A percentile compares a stretch with the other conserved stretches of the same genome.
Evolutionary conservation across 2,888 invertebrate genomes (phyloP).

Genomic region (Opisthograptis luteolata): DNA sequence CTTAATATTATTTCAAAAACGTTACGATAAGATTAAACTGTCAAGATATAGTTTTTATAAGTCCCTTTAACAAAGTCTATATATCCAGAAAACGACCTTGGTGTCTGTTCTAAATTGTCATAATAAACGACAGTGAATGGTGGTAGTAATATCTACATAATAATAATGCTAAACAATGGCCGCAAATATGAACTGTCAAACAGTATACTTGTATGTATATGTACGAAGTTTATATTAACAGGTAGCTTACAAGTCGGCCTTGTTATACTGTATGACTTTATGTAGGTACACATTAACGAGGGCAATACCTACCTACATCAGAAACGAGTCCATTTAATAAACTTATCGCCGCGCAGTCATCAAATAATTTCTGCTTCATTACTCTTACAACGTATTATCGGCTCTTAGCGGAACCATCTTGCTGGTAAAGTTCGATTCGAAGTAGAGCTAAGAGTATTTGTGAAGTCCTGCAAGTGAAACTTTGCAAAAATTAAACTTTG

Average conservation of each 20-base stretch:
- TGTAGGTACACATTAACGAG: conserved; percentile 45
- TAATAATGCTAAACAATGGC: conserved; percentile 58
- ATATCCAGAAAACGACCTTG: conserved; percentile 57
- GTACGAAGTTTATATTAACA: background rate
- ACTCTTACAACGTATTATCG: conserved; percentile 37
- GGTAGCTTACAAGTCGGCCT: conserved; percentile 26
- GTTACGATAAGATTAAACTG: conserved; percentile 19
- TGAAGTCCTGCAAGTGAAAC: conserved; percentile 69
- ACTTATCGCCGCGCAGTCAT: conserved; percentile 12
- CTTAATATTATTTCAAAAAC: conserved; percentile 8
- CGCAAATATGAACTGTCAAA: conserved; percentile 47
- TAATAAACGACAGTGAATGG: conserved; percentile 58
- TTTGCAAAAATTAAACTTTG: conserved; percentile 79
- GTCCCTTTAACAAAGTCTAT: conserved; percentile 11
- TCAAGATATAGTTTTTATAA: conserved; percentile 24
- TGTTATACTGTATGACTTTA: conserved; percentile 13
- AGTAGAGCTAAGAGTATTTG: conserved; percentile 61
- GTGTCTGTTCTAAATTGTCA: conserved; percentile 54
- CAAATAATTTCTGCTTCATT: conserved; percentile 35
- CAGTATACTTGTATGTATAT: conserved; percentile 35
- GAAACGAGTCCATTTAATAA: conserved; percentile 14
- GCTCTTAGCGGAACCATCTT: conserved; percentile 46
- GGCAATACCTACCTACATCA: conserved; percentile 1
- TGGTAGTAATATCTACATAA: conserved; percentile 59
- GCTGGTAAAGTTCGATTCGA: conserved; percentile 52